Conservation (phyloP, 2,888 invertebrate genomes). For the Brenthis daphne region DNA sequence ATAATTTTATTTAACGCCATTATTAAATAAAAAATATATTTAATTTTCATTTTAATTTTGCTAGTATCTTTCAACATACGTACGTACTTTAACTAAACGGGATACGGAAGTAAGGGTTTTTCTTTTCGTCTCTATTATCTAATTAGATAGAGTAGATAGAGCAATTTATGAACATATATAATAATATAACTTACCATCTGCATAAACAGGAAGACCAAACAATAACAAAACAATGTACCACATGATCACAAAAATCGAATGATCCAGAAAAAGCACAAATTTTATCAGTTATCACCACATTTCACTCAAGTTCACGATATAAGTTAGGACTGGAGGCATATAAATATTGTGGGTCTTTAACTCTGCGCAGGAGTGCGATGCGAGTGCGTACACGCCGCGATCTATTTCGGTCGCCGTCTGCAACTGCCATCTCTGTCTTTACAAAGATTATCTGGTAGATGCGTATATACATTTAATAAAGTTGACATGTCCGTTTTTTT, state of each 20-base stretch:
- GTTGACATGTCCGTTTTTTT: background rate
- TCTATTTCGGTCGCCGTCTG: slow-evolving; percentile 72
- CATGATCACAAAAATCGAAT: slow-evolving; percentile 47
- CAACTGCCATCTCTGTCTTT: slow-evolving; percentile 64
- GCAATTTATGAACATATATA: too few species aligned
- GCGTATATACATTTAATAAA: background rate
- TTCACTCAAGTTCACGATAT: slow-evolving; percentile 38
- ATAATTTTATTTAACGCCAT: too few species aligned
- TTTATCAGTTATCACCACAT: slow-evolving; percentile 42
- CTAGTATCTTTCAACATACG: too few species aligned
- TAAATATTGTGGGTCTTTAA: slow-evolving; percentile 39
- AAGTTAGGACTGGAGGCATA: slow-evolving; percentile 12
- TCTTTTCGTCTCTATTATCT: too few species aligned
- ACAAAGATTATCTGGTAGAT: slow-evolving; percentile 58
- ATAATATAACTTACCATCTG: slow-evolving; percentile 44
- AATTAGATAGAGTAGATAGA: too few species aligned
- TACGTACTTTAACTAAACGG: too few species aligned
- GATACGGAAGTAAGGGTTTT: too few species aligned
- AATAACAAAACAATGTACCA: slow-evolving; percentile 45
- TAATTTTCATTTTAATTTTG: too few species aligned
- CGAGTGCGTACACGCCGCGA: slow-evolving; percentile 58
- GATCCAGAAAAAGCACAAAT: slow-evolving; percentile 27
- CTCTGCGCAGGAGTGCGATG: slow-evolving; percentile 61
- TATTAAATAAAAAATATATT: too few species aligned
- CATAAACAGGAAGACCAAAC: slow-evolving; percentile 41